Base-by-base conservation (phyloP, 2,888 invertebrate species). In the Imbricaverruca yamaguchii region DNA sequence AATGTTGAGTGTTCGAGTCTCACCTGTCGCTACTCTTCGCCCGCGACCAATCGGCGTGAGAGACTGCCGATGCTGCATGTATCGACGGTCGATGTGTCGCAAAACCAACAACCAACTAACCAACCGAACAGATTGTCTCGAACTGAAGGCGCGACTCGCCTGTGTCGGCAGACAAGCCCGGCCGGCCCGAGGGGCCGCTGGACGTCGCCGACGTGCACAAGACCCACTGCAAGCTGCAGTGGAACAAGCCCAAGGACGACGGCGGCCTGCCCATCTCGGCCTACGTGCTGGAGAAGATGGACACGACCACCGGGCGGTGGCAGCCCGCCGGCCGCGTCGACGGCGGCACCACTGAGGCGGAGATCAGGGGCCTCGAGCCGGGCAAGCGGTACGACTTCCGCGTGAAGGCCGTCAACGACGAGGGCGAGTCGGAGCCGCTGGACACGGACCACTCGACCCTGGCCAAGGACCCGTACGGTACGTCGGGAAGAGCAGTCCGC, bases 341-440 rank as follows among this genome's bases (percentile, higher is more conserved):
- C 61, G 93, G 94, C 0, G 93, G 93, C 80, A 92, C 92, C 85
- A 91, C 93, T 0, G 94, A 95, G 85, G 93, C 93, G 84, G 93
- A 93, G 84, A 91, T 96, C 57, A 93, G 92, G 84, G 97, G 97
- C 77, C 90, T 99, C 21, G 96, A 96, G 88, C 95, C 97, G 81
- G 96, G 96, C 84, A 95, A 96, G 87, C 94, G 96, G 83, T 99
- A 99, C 89, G 94, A 97, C 87, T 99, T 99, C 92, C 91, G 99
- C 82, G 97, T 99, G 0, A 95, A 95, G 86, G 99, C 99, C 12
- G 91, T 96, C 15, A 98, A 98, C 87, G 96, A 96, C 86, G 96
- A 98, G 87, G 99, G 99, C 9, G 96, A 96, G 87, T 97, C 97
- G 0, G 98, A 98, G 85, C 97, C 98, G 11, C 88, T 99, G 78